Percentiles rank a stretch among this genome's conserved stretches.
Evolutionary conservation across 2,797 vertebrate species (phyloP).

Genomic region (Aldrovandia affinis): DNA sequence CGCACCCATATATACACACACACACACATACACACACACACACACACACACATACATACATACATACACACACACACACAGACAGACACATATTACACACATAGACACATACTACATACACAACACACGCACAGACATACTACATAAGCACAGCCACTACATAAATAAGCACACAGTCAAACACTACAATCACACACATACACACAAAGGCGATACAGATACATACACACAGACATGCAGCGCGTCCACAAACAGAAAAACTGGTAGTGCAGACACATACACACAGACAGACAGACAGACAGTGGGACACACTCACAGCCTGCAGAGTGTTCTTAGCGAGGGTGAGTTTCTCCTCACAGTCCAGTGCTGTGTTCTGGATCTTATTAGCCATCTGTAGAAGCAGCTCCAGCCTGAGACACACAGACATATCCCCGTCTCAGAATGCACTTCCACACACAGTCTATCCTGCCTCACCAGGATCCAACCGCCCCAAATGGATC

Average conservation of each 20-base stretch:
- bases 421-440: conserved; percentile 12
- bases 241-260: background rate
- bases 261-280: background rate
- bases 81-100: background rate
- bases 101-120: conserved; percentile 2
- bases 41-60: background rate
- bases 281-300: background rate
- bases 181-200: background rate
- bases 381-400: conserved; percentile 95
- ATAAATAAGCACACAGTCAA: background rate
- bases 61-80: background rate
- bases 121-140: background rate
- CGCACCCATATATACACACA: too few relatives aligned
- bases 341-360: conserved; percentile 95
- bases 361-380: conserved; percentile 94
- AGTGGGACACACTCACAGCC: conserved; percentile 78
- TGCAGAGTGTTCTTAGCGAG: conserved; percentile 94
- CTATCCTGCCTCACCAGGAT: background rate
- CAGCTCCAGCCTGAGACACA: conserved; percentile 81
- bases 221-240: background rate
- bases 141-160: background rate
- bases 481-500: too few relatives aligned
- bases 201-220: conserved; percentile 2
- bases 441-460: too few relatives aligned
- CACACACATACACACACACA: background rate